These are phyloP conservation scores for Myiotriccus ornatus DNA, from an alignment of 2,797 vertebrate genomes.

Conservation along the genomic window DNA sequence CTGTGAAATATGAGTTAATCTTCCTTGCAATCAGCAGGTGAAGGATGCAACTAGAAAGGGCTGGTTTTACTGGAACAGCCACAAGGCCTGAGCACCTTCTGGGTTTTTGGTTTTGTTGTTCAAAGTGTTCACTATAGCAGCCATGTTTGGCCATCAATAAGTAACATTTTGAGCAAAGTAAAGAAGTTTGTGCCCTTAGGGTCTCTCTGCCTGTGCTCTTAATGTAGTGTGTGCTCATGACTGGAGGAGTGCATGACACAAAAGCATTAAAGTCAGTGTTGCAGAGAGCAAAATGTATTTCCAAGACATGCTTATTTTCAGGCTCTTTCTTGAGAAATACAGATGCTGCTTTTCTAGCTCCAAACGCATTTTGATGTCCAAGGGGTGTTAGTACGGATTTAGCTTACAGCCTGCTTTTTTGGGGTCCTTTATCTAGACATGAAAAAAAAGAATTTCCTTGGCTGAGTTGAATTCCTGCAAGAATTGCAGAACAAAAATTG, in stretches of 20 bases:
- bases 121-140: background rate
- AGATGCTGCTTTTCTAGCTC: background rate
- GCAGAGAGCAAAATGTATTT: background rate
- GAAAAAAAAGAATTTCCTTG: background rate
- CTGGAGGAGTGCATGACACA: background rate
- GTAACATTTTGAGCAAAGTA: background rate
- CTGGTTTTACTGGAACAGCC: background rate
- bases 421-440: background rate
- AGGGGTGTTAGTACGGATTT: background rate
- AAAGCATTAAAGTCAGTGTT: background rate
- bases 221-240: background rate
- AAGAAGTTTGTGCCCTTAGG: slow-evolving; percentile 8
- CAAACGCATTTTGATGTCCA: background rate
- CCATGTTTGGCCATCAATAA: background rate
- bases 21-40: background rate
- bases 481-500: background rate
- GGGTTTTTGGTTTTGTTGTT: background rate
- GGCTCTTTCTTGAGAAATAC: background rate
- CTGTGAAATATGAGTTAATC: background rate
- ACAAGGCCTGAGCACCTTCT: background rate
- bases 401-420: background rate
- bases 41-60: background rate
- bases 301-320: background rate
- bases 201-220: background rate
- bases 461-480: background rate